These are phyloP conservation scores for Strigops habroptila DNA, from an alignment of 2,113 vertebrate genomes.

Conservation along the genomic window DNA sequence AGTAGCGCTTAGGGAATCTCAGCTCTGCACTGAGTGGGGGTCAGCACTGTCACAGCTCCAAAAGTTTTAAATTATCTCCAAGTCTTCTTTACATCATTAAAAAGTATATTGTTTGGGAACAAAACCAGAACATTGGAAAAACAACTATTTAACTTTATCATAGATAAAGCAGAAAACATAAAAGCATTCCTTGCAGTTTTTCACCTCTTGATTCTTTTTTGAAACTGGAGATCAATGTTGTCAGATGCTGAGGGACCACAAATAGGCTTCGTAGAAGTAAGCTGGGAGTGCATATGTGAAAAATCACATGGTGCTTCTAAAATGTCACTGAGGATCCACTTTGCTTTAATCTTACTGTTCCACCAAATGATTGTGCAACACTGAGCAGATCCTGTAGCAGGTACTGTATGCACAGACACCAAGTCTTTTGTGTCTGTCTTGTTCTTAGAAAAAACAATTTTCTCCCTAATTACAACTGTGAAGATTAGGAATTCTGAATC, in stretches of 20 bases:
- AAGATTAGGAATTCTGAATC: background rate
- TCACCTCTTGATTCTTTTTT: background rate
- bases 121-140: background rate
- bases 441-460: background rate
- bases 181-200: background rate
- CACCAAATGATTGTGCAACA: background rate
- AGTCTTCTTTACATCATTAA: background rate
- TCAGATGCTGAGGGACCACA: background rate
- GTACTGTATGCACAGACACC: background rate
- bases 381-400: accelerated
- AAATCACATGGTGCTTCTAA: background rate
- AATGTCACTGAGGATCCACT: background rate
- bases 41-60: background rate
- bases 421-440: background rate
- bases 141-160: background rate
- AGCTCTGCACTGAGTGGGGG: background rate
- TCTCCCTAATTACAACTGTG: background rate
- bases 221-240: background rate
- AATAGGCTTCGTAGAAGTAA: background rate
- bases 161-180: background rate
- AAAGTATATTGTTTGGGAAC: background rate
- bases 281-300: background rate
- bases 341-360: background rate
- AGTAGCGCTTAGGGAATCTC: background rate
- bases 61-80: background rate